Percentiles rank a stretch among this genome's conserved stretches.
phyloP scores from a whole-genome alignment of 1,140 invertebrate genomes.

The Drosophila pseudoananassae region DNA sequence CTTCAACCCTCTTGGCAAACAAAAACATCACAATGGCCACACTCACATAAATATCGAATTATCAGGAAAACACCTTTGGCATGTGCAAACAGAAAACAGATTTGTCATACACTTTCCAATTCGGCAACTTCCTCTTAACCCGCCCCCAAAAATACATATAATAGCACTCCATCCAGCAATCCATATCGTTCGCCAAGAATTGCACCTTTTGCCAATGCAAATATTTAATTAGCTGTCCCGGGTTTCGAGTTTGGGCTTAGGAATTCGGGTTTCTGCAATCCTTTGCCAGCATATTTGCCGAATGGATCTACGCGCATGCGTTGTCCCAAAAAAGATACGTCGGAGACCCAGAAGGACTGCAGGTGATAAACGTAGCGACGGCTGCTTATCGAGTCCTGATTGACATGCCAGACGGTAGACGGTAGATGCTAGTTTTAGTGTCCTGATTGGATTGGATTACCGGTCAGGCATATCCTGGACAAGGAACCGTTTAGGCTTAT shows the following conservation, averaged over 20 bases:
- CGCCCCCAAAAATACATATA: slow-evolving; percentile 44
- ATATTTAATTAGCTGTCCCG: slow-evolving; percentile 76
- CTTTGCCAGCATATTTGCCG: slow-evolving; percentile 54
- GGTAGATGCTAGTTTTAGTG: slow-evolving; percentile 7
- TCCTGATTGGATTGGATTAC: slow-evolving; percentile 44
- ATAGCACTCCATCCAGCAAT: slow-evolving; percentile 43
- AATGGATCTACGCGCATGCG: slow-evolving; percentile 50
- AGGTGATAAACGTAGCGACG: slow-evolving; percentile 59
- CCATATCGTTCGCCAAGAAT: slow-evolving; percentile 46
- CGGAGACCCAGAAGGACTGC: slow-evolving; percentile 14
- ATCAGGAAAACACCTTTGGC: slow-evolving; percentile 54
- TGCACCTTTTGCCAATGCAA: slow-evolving; percentile 73
- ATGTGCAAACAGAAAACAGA: slow-evolving; percentile 44
- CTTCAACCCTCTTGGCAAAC: slow-evolving; percentile 26
- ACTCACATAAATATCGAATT: slow-evolving; percentile 27
- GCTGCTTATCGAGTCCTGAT: slow-evolving; percentile 59
- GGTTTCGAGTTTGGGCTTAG: slow-evolving; percentile 20
- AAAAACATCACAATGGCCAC: slow-evolving; percentile 23
- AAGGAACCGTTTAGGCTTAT: slow-evolving; percentile 28
- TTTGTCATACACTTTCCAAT: slow-evolving; percentile 58
- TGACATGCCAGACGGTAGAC: slow-evolving; percentile 50
- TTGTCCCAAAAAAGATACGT: slow-evolving; percentile 9
- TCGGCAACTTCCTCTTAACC: slow-evolving; percentile 55
- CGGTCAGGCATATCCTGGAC: slow-evolving; percentile 9
- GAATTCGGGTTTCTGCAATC: slow-evolving; percentile 45